phyloP scores from a whole-genome alignment of 2,113 vertebrate genomes.

The Dipodomys merriami region DNA sequence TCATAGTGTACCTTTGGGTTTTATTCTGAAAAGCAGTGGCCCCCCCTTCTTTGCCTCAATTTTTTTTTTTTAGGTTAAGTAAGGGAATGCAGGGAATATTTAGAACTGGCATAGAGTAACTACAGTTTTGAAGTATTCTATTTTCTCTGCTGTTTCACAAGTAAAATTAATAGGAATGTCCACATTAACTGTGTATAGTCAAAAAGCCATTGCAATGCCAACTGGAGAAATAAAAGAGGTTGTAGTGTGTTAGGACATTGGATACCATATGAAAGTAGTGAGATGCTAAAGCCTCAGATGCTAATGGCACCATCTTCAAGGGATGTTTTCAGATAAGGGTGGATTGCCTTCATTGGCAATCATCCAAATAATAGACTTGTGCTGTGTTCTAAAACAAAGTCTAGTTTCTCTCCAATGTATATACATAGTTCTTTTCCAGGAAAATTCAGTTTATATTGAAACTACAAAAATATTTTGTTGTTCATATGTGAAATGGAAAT shows the following conservation, averaged over 20 bases:
- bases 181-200: neutral
- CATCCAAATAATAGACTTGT: neutral
- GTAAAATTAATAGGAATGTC: neutral
- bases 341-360: neutral
- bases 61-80: neutral
- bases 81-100: neutral
- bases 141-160: slow-evolving; percentile 36
- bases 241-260: accelerated
- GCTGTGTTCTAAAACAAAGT: neutral
- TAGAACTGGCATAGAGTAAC: neutral
- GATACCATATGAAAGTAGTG: neutral
- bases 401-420: neutral
- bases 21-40: neutral
- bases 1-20: neutral
- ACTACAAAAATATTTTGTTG: neutral
- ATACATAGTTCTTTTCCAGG: neutral
- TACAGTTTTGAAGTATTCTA: neutral
- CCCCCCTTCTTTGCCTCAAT: no score
- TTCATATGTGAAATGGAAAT: neutral
- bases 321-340: neutral
- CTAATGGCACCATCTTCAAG: neutral
- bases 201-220: neutral
- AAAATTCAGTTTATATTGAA: neutral
- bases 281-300: neutral
- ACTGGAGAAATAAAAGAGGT: neutral